These are phyloP conservation scores for Hyppa rectilinea DNA, from an alignment of 2,888 invertebrate species.

Conservation along the genomic window DNA sequence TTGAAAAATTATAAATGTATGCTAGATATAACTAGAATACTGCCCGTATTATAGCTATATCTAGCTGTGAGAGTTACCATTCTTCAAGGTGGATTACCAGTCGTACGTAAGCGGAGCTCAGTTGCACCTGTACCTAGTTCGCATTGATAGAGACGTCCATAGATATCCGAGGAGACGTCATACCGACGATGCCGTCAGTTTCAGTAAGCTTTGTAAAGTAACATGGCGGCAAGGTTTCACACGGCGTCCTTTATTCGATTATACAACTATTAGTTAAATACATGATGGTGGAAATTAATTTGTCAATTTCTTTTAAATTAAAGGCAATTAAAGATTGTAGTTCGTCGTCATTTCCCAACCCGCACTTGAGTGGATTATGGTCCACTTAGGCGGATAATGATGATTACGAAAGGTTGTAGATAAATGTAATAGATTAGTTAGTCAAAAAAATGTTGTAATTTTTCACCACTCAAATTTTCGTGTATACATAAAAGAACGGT, in stretches of 20 bases:
- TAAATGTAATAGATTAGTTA: not conserved
- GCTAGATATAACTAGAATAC: too few relatives aligned
- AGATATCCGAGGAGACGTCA: too few relatives aligned
- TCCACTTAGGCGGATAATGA: too few relatives aligned
- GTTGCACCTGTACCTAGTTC: not conserved
- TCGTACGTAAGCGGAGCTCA: constrained; percentile 13
- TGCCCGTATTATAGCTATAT: too few relatives aligned
- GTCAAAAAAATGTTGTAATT: not conserved
- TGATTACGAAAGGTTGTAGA: not conserved
- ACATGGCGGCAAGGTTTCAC: not conserved
- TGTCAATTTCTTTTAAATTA: not conserved
- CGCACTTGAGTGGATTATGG: too few relatives aligned
- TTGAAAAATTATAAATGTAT: too few relatives aligned
- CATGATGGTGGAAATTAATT: not conserved
- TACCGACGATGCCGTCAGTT: not conserved
- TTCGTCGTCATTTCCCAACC: too few relatives aligned
- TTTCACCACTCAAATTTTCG: not conserved
- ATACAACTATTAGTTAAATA: too few relatives aligned
- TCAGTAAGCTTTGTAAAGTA: not conserved
- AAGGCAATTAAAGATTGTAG: not conserved
- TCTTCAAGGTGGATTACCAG: constrained; percentile 3
- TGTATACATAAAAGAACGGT: not conserved
- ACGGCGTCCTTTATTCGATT: too few relatives aligned
- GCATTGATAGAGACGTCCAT: not conserved
- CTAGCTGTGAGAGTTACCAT: not conserved